Base-by-base conservation (phyloP, 1,140 invertebrate species). In the Meteorus sp. region DNA sequence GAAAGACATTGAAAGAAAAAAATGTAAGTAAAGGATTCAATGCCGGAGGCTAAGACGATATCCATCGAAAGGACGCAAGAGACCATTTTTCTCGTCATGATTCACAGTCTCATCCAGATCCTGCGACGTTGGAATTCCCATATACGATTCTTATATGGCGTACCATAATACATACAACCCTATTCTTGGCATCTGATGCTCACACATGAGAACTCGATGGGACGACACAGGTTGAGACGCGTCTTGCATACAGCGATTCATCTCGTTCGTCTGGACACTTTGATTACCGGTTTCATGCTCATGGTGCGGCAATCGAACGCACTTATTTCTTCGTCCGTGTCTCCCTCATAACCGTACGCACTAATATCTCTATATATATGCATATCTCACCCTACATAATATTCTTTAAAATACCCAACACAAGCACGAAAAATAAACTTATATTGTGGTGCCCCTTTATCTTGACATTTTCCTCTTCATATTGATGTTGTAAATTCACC, bases 281-380 rank as follows among this genome's bases (percentile, higher is more conserved):
- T 76, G 75, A 76, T 76, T 76, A 76, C 75, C 67, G 72, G 75
- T 75, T 76, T 76, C 69, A 71, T 70, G 68, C 64, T 64, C 66
- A 67, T 71, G 29, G n/a, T 33, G 67, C 72, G 65, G 67, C 67
- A 75, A 74, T 74, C 68, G 65, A 59, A 56, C 43, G 20, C 20
- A 27, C 33, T 41, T 52, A 43, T 43, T 59, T 29, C 48, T 11
- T 39, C 39, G 17, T n/a, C 37, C 39, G 31, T 11, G 19, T 37
- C 33, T 57, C 29, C 20, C 45, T 41, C 22, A 41, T 41, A 23
- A 27, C 39, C 23, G 6, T 17, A 48, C 22, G n/a, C 29, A 11
- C 45, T 41, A 19, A 41, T 41, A 23, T 22, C 39, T 31, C 2
- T 17, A 48, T 17, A 31, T 35, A 33, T 19, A 25, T 47, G 19